Conservation (phyloP, 2,888 invertebrate species). For the Elgonia sp. region DNA sequence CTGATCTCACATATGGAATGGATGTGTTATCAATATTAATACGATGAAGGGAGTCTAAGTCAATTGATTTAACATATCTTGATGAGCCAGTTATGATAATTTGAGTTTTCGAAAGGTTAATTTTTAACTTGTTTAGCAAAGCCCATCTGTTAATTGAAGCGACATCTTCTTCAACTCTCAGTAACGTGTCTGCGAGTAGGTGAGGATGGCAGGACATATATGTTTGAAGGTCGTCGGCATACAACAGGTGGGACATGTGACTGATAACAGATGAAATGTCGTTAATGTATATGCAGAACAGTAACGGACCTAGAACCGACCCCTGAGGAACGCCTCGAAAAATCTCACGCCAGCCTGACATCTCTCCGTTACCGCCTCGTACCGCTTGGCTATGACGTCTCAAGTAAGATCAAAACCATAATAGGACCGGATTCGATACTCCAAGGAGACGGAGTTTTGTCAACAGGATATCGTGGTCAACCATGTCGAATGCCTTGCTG, state of each 20-base stretch:
- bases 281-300: neutral
- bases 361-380: neutral
- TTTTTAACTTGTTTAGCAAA: neutral
- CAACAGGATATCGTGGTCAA: neutral
- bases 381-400: neutral
- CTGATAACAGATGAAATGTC: neutral
- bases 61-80: neutral
- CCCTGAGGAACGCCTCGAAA: neutral
- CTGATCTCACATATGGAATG: neutral
- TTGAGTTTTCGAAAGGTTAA: neutral
- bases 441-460: neutral
- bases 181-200: neutral
- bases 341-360: neutral
- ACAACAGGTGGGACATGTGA: neutral
- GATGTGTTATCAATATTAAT: neutral
- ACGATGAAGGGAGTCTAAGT: neutral
- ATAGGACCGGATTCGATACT: neutral
- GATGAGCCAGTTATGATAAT: neutral
- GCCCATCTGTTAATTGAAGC: neutral
- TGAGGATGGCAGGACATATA: neutral
- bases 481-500: neutral
- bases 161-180: neutral
- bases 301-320: neutral
- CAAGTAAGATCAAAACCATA: neutral
- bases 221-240: neutral